Base-by-base conservation (phyloP, 1,140 invertebrate species). In the Drosophila sechellia region DNA sequence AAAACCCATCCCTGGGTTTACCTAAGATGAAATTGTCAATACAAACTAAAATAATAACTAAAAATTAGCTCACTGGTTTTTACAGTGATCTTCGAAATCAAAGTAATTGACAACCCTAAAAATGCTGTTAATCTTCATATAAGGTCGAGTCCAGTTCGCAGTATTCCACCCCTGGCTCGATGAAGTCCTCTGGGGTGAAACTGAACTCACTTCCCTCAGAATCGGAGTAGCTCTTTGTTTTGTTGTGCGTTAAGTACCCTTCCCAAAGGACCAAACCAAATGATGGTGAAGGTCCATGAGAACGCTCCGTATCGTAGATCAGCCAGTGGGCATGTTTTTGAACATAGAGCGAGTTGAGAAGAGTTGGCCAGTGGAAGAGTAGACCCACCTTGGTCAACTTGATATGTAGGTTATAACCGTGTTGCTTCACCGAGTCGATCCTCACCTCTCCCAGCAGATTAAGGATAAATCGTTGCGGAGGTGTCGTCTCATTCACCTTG, bases 301-400 rank as follows among this genome's bases (percentile, higher is more conserved):
- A 35, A 2, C 43, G 54, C 2, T 72, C 64, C 4, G 53, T 42
- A 13, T 89, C 77, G 12, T 89, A 87, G 20, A 35, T 17, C 22
- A 87, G 3, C 83, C 83, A 87, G 8, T 27, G 71, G n/a, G 15
- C 25, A 49, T 66, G 17, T 13, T 79, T 60, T 46, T 87, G 76
- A 1, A 40, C 42, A 13, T 49, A 27, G 1, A 65, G 42, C 0
- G 79, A 77, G 5, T 35, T 53, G 0, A 77, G 53, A 35, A 87
- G 25, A 0, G 35, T 70, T 25, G 83, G 79, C 84, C 83, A 87
- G 10, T 48, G 45, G 0, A 11, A 2, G 4, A 22, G 34, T 6
- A 34, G 20, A 10, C 31, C 31, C n/a, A 31, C 13, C 27, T 87
- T 87, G 31, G 76, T 63, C 43, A 87, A 37, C 45, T 80, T 87